These are phyloP conservation scores for Physocephala rufipes DNA, from an alignment of 2,888 invertebrate genomes.

Conservation along the genomic window DNA sequence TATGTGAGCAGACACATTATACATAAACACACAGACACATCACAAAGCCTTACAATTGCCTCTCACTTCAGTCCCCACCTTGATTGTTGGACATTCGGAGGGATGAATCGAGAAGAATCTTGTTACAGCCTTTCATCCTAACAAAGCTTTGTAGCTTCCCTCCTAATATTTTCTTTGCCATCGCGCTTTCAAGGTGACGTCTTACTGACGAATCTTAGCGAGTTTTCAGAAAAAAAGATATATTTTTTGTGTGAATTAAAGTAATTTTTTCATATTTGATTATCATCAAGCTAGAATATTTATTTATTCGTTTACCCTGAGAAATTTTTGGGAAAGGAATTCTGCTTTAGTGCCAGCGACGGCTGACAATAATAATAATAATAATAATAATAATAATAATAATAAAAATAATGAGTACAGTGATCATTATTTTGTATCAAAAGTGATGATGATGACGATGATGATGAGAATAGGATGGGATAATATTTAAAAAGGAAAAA, in stretches of 20 bases:
- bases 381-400: not conserved
- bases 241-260: conserved; percentile 57
- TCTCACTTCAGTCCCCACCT: conserved; percentile 36
- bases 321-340: conserved; percentile 57
- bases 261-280: conserved; percentile 50
- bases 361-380: not conserved
- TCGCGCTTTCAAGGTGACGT: conserved; percentile 17
- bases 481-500: conserved; percentile 12
- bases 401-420: too few species aligned
- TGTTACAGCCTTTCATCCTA: conserved; percentile 38
- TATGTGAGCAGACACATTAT: conserved; percentile 16
- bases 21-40: too few species aligned
- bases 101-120: conserved; percentile 42
- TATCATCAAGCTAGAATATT: conserved; percentile 60
- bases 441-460: conserved; percentile 5
- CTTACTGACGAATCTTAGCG: not conserved
- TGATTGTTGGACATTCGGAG: conserved; percentile 26
- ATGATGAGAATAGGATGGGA: not conserved
- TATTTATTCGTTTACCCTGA: conserved; percentile 66
- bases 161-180: not conserved
- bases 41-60: conserved; percentile 17
- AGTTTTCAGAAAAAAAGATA: conserved; percentile 35
- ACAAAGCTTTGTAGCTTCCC: conserved; percentile 2
- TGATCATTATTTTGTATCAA: too few species aligned
- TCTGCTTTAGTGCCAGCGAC: conserved; percentile 7